A percentile compares a stretch with the other conserved stretches of the same genome.
These are phyloP conservation scores for Teleogryllus oceanicus DNA, from an alignment of 2,888 invertebrate genomes.

Conservation along the genomic window DNA sequence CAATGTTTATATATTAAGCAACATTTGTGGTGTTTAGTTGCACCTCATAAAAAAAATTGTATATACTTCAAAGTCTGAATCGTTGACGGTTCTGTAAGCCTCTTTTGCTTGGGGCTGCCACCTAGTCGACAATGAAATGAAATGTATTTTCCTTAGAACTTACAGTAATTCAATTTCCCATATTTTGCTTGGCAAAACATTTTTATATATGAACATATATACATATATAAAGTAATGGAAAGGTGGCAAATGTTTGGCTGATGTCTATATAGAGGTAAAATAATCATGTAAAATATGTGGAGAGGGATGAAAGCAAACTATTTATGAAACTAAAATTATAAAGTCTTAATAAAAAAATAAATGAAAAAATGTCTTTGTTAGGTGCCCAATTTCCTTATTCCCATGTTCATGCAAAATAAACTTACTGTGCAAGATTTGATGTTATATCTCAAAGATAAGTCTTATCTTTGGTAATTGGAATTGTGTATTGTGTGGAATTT, in stretches of 20 bases:
- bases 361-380: background rate
- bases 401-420: too few species aligned
- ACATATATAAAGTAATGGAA: conserved; percentile 8
- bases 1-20: background rate
- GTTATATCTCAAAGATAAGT: too few species aligned
- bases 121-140: conserved; percentile 28
- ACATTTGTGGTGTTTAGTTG: background rate
- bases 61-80: conserved; percentile 18
- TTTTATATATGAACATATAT: conserved; percentile 10
- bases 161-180: conserved; percentile 18
- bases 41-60: background rate
- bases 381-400: too few species aligned
- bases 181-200: conserved; percentile 18
- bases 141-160: conserved; percentile 28
- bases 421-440: too few species aligned
- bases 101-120: conserved; percentile 28
- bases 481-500: too few species aligned
- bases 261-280: conserved; percentile 18
- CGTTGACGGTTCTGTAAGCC: conserved; percentile 6
- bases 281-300: conserved; percentile 26
- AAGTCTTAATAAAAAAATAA: conserved; percentile 18
- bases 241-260: background rate
- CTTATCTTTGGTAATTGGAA: too few species aligned
- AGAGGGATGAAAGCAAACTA: conserved; percentile 26
- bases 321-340: conserved; percentile 28